A percentile compares a stretch with the other conserved stretches of the same genome.
Conservation (phyloP, 2,888 invertebrate species). For the Tetragonisca angustula region DNA sequence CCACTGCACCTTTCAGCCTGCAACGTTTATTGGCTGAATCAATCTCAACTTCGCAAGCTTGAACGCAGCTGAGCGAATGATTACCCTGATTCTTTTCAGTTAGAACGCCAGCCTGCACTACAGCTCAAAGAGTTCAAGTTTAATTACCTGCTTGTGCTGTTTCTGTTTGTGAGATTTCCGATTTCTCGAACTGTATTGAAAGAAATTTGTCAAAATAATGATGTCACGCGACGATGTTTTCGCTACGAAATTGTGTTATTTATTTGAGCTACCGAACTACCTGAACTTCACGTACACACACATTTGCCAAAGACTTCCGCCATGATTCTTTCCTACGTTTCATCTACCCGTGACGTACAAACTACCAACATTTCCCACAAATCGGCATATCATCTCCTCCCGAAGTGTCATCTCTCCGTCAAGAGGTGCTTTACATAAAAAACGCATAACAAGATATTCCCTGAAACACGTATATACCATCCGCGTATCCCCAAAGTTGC, state of each 20-base stretch:
- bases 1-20: background rate
- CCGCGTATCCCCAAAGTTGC: background rate
- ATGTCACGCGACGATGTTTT: no score
- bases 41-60: background rate
- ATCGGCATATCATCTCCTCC: background rate
- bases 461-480: background rate
- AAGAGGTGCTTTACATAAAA: slow-evolving; percentile 1
- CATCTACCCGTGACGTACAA: background rate
- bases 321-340: background rate
- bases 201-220: no score
- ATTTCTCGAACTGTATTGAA: no score
- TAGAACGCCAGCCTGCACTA: no score
- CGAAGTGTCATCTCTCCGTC: background rate
- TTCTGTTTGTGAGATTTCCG: no score
- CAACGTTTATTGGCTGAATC: background rate
- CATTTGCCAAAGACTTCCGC: background rate
- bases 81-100: background rate
- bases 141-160: no score
- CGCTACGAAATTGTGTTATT: background rate
- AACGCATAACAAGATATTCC: background rate
- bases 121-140: background rate
- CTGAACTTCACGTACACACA: background rate
- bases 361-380: background rate
- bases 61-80: background rate
- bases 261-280: background rate